These are phyloP conservation scores for Lepidurus arcticus DNA, from an alignment of 1,140 invertebrate genomes.

Conservation along the genomic window DNA sequence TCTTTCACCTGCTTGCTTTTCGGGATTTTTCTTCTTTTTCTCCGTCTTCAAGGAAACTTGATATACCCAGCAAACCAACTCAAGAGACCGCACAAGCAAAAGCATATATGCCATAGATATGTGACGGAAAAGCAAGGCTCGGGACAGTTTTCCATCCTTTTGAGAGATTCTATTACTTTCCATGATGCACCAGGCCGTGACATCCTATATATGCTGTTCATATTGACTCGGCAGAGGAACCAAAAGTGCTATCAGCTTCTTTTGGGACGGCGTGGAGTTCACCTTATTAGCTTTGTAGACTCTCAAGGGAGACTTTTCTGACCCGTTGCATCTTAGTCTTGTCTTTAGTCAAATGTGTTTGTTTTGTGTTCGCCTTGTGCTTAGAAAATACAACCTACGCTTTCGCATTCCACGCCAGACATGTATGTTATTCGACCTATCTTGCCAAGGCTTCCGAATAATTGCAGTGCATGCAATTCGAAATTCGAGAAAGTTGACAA, in stretches of 20 bases:
- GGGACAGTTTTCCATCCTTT: not conserved
- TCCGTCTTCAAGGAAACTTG: not conserved
- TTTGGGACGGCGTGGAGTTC: not conserved
- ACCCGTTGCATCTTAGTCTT: not conserved
- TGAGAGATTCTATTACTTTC: slow-evolving; percentile 1
- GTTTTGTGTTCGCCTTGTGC: not conserved
- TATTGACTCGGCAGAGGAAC: not conserved
- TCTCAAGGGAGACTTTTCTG: not conserved
- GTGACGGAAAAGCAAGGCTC: not conserved
- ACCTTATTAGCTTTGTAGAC: not conserved
- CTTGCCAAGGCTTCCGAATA: not conserved
- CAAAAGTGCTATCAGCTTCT: not conserved
- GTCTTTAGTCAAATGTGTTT: not conserved
- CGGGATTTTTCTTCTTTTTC: not conserved
- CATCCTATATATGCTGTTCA: not conserved
- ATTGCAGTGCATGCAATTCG: not conserved
- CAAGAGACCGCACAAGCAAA: not conserved
- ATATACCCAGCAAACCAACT: not conserved
- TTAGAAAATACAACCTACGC: not conserved
- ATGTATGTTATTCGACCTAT: not conserved
- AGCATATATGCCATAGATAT: not conserved
- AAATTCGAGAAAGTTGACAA: not conserved
- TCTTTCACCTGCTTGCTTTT: slow-evolving; percentile 29
- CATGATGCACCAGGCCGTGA: not conserved
- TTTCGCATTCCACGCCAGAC: not conserved